These are phyloP conservation scores for Saxidomus purpurata DNA, from an alignment of 1,140 invertebrate species.

Conservation along the genomic window DNA sequence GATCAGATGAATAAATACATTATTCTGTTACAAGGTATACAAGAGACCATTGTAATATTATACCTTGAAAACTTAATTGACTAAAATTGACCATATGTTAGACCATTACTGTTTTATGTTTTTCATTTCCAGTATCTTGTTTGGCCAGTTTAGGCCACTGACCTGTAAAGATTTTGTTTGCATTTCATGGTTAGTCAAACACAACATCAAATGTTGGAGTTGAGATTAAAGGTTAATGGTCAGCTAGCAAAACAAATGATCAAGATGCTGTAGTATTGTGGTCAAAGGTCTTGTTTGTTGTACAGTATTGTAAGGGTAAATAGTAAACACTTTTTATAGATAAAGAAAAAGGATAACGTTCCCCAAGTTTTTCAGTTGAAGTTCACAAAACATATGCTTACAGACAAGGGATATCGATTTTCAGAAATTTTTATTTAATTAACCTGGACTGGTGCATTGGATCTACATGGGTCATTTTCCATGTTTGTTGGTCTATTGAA, in stretches of 20 bases:
- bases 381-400: too few species aligned
- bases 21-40: conserved; percentile 17
- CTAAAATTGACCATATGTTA: conserved; percentile 21
- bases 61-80: conserved; percentile 3
- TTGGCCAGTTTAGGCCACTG: background rate
- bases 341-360: too few species aligned
- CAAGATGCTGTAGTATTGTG: too few species aligned
- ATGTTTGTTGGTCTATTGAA: background rate
- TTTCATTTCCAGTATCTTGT: background rate
- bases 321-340: too few species aligned
- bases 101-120: background rate
- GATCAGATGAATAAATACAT: background rate
- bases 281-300: too few species aligned
- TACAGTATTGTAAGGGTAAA: too few species aligned
- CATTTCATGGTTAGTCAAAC: background rate
- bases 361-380: too few species aligned
- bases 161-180: background rate
- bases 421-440: background rate
- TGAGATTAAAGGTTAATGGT: background rate
- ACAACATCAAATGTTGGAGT: background rate
- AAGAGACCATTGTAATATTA: conserved; percentile 6
- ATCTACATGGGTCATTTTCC: conserved; percentile 48
- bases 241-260: background rate
- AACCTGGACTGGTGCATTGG: background rate
- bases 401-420: background rate